A percentile compares a stretch with the other conserved stretches of the same genome.
Conservation (phyloP, 2,113 vertebrate genomes). For the Pardalotus punctatus region DNA sequence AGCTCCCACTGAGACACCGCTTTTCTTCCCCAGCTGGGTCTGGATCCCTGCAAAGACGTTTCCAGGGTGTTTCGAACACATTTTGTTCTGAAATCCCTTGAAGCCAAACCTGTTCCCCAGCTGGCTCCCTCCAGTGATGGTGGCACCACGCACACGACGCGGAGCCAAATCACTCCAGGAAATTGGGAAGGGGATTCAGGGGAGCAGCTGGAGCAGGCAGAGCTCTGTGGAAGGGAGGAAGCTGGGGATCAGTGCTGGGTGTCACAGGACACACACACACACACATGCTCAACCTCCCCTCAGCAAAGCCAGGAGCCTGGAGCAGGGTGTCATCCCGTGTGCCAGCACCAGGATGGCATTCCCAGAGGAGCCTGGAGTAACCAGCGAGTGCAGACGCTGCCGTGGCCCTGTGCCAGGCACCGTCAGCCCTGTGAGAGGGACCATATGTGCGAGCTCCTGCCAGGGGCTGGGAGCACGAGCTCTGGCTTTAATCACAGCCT, state of each 20-base stretch:
- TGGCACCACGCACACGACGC: not conserved
- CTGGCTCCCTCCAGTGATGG: not conserved
- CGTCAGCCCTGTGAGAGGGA: not conserved
- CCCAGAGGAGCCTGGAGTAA: not conserved
- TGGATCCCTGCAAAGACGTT: not conserved
- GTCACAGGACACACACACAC: not conserved
- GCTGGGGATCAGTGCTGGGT: not conserved
- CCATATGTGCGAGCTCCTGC: not conserved
- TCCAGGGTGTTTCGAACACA: not conserved
- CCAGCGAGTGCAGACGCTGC: not conserved
- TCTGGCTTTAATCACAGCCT: not conserved
- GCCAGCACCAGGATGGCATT: not conserved
- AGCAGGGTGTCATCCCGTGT: not conserved
- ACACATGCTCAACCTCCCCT: not conserved
- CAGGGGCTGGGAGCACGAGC: not conserved
- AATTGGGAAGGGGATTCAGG: not conserved
- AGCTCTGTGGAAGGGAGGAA: not conserved
- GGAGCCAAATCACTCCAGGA: not conserved
- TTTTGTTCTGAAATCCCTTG: not conserved
- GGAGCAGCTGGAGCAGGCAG: not conserved
- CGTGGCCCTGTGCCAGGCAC: not conserved
- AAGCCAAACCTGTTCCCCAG: not conserved
- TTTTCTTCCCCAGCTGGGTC: not conserved
- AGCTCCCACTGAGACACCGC: not conserved
- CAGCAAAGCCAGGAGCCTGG: accelerated